phyloP scores from a whole-genome alignment of 1,140 invertebrate genomes.

The Atopsyche davidsoni region DNA sequence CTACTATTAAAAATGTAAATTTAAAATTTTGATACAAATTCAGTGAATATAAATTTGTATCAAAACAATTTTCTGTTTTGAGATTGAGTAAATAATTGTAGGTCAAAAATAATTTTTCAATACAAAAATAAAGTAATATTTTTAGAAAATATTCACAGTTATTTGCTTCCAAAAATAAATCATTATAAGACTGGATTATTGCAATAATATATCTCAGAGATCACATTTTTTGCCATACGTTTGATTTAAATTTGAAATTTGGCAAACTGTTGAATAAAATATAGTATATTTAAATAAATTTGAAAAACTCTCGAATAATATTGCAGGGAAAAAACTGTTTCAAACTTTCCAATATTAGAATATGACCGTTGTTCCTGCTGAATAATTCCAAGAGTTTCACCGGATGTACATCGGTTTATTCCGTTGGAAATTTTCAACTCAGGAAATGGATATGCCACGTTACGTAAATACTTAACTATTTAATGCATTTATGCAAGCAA shows the following conservation, averaged over 20 bases:
- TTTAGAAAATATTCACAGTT: no score
- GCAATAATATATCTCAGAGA: no score
- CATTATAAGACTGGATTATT: no score
- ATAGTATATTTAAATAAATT: slow-evolving; percentile 14
- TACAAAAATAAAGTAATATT: no score
- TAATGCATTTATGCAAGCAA: not conserved
- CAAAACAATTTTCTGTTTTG: no score
- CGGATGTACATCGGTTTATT: slow-evolving; percentile 22
- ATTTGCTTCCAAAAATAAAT: no score
- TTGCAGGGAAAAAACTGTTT: slow-evolving; percentile 9
- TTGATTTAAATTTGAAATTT: not conserved
- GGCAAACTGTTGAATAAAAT: not conserved
- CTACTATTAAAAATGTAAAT: no score
- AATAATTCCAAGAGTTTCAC: slow-evolving; percentile 24
- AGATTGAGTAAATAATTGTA: no score
- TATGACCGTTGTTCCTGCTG: slow-evolving; percentile 11
- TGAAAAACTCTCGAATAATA: slow-evolving; percentile 15
- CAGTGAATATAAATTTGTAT: no score
- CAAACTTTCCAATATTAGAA: slow-evolving; percentile 28
- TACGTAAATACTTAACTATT: not conserved
- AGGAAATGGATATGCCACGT: slow-evolving; percentile 7
- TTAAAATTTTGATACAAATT: no score
- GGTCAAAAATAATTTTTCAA: no score
- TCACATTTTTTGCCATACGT: no score
- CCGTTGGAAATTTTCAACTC: slow-evolving; percentile 4